Evolutionary conservation across 1,140 invertebrate genomes (phyloP).

Genomic region (Oreohelix idahoensis): DNA sequence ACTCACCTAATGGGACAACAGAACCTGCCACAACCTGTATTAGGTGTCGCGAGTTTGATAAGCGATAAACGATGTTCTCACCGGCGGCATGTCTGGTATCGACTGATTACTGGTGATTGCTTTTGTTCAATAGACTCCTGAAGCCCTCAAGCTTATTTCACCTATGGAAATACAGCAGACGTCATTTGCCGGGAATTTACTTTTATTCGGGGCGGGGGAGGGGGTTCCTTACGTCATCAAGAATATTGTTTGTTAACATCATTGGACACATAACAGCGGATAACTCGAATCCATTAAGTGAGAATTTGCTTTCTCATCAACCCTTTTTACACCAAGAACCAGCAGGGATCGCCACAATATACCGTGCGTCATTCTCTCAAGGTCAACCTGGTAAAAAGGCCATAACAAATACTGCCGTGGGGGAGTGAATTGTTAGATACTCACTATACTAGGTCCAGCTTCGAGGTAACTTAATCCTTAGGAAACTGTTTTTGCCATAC

Average conservation of each 20-base stretch:
- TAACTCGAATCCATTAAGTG: too few species aligned
- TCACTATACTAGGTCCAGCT: too few species aligned
- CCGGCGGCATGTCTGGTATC: not conserved
- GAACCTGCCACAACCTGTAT: not conserved
- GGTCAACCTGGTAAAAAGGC: too few species aligned
- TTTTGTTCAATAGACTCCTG: not conserved
- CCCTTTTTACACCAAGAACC: too few species aligned
- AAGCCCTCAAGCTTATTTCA: not conserved
- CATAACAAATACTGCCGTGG: too few species aligned
- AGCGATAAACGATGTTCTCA: conserved; percentile 8
- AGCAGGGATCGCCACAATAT: too few species aligned
- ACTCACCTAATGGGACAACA: not conserved
- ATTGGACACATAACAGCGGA: not conserved
- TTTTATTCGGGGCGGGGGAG: too few species aligned
- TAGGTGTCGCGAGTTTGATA: not conserved
- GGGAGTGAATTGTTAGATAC: too few species aligned
- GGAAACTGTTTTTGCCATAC: too few species aligned
- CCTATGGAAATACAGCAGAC: not conserved
- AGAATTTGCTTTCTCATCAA: not conserved
- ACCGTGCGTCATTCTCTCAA: too few species aligned
- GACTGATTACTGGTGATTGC: not conserved
- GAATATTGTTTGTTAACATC: not conserved
- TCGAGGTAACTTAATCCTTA: too few species aligned
- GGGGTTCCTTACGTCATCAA: not conserved
- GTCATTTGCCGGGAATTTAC: not conserved